A percentile compares a stretch with the other conserved stretches of the same genome.
These are phyloP conservation scores for Pelobates fuscus DNA, from an alignment of 2,113 vertebrate species.

Conservation along the genomic window DNA sequence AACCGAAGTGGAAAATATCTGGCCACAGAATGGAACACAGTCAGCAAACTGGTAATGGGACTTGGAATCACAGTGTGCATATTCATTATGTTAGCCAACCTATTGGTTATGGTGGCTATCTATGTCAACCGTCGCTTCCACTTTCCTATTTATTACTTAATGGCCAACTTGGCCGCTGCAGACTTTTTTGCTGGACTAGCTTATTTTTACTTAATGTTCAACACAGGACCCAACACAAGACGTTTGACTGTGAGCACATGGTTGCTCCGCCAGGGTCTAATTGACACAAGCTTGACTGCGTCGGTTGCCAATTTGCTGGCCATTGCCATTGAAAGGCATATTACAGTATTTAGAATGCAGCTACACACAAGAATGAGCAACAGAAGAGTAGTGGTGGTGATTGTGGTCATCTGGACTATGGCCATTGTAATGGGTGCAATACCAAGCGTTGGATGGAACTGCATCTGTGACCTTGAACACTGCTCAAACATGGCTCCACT, in stretches of 20 bases:
- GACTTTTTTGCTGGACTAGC: constrained; percentile 98
- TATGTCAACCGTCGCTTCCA: constrained; percentile 97
- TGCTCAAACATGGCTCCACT: constrained; percentile 98
- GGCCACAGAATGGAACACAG: constrained; percentile 90
- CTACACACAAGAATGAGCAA: constrained; percentile 98
- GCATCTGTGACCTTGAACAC: constrained; percentile 86
- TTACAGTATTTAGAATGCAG: constrained; percentile 98
- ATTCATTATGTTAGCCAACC: constrained; percentile 98
- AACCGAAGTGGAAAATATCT: constrained; percentile 91
- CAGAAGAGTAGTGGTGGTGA: constrained; percentile 93
- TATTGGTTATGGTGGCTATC: constrained; percentile 98
- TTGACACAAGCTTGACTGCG: constrained; percentile 94
- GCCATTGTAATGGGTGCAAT: constrained; percentile 97
- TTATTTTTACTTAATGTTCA: constrained; percentile 99
- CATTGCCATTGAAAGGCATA: constrained; percentile 96
- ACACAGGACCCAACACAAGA: constrained; percentile 96
- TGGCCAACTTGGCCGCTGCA: constrained; percentile 97
- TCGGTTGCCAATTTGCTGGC: constrained; percentile 95
- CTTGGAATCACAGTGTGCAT: constrained; percentile 97
- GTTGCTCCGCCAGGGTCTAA: constrained; percentile 95
- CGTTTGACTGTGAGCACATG: constrained; percentile 93
- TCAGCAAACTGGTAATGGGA: constrained; percentile 97
- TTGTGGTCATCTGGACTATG: constrained; percentile 99
- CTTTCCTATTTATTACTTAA: constrained; percentile 99
- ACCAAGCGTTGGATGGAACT: constrained; percentile 97